Evolutionary conservation across 2,113 vertebrate species (phyloP).

Genomic region (Ictalurus punctatus): DNA sequence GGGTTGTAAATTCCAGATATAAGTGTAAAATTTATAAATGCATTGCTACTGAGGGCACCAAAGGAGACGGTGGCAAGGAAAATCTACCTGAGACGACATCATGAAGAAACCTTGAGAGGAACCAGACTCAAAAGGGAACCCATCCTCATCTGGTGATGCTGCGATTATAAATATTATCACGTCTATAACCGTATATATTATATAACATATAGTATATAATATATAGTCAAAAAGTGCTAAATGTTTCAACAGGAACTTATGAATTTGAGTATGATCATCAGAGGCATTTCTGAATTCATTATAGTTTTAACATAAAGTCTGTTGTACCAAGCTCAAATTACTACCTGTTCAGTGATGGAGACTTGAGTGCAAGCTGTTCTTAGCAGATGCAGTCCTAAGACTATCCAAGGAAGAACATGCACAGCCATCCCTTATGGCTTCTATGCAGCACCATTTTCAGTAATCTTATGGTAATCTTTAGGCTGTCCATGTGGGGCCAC

Average conservation of each 20-base stretch:
- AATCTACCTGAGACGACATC: background rate
- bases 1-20: background rate
- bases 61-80: background rate
- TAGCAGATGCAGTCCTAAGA: background rate
- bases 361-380: background rate
- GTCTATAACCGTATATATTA: background rate
- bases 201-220: too few relatives aligned
- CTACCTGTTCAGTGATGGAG: background rate
- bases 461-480: background rate
- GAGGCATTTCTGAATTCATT: background rate
- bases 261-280: too few relatives aligned
- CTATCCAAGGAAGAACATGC: background rate
- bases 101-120: background rate
- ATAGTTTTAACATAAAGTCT: background rate
- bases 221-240: background rate
- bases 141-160: too few relatives aligned
- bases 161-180: background rate
- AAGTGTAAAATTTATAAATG: background rate
- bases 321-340: background rate
- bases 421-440: background rate
- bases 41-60: background rate
- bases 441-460: background rate
- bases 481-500: background rate
- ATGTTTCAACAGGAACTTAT: too few relatives aligned
- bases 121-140: too few relatives aligned